Percentiles rank a stretch among this genome's conserved stretches.
Conservation (phyloP, 2,888 invertebrate species). For the Sisyra nigra region DNA sequence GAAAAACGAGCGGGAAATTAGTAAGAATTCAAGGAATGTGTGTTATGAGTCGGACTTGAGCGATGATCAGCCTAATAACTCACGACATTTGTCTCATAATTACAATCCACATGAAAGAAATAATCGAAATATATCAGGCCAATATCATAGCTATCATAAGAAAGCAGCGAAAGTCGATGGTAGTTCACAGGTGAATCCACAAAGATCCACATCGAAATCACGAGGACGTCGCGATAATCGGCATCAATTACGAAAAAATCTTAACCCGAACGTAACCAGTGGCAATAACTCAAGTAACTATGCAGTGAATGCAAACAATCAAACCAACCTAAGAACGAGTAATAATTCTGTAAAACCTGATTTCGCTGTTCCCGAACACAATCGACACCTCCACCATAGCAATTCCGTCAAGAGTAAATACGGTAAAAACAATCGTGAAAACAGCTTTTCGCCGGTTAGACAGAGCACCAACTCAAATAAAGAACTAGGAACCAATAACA, state of each 20-base stretch:
- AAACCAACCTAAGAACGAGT: background rate
- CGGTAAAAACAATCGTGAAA: constrained; percentile 1
- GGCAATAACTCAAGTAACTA: background rate
- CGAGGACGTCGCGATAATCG: background rate
- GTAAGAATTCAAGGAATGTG: background rate
- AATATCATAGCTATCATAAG: background rate
- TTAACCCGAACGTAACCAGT: background rate
- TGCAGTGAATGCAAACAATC: background rate
- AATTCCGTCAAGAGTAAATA: background rate
- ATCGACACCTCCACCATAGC: background rate
- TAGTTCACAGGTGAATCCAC: background rate
- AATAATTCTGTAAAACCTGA: background rate
- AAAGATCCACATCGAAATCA: constrained; percentile 1
- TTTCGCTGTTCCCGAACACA: background rate
- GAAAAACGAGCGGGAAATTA: background rate
- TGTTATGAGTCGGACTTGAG: constrained; percentile 3
- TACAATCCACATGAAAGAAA: background rate
- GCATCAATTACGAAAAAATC: background rate
- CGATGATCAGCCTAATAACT: background rate
- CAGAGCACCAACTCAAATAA: background rate
- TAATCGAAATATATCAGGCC: background rate
- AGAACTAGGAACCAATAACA: background rate
- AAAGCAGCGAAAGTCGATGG: background rate
- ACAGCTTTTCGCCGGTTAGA: constrained; percentile 1
- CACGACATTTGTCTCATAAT: background rate